Percentiles rank a stretch among this genome's conserved stretches.
Conservation (phyloP, 2,797 vertebrate species). For the Gallinago stenura region DNA sequence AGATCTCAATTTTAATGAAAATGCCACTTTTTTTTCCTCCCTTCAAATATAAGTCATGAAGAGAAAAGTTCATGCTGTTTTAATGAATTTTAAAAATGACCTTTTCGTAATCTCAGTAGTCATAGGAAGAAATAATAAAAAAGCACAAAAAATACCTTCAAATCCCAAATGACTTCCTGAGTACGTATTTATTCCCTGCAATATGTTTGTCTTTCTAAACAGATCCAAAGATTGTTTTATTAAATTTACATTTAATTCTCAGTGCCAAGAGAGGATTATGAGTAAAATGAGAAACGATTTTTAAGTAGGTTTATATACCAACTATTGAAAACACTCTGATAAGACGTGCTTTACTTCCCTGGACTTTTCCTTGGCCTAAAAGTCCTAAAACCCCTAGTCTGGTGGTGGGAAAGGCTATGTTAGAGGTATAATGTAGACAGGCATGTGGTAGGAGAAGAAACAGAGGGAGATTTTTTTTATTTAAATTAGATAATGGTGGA, state of each 20-base stretch:
- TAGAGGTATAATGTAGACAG: background rate
- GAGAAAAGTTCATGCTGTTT: background rate
- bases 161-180: background rate
- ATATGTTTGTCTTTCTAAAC: slow-evolving; percentile 21
- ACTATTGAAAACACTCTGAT: background rate
- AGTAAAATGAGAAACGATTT: slow-evolving; percentile 1
- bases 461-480: background rate
- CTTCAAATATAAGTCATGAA: background rate
- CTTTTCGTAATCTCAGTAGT: background rate
- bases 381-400: background rate
- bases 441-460: background rate
- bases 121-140: background rate
- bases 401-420: background rate
- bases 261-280: background rate
- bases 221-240: background rate
- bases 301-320: background rate
- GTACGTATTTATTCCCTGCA: slow-evolving; percentile 4
- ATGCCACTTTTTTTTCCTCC: background rate
- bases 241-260: slow-evolving; percentile 7
- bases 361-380: background rate
- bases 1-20: slow-evolving; percentile 20
- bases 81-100: slow-evolving; percentile 22
- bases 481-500: slow-evolving; percentile 14
- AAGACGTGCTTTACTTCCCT: background rate
- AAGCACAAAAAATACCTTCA: background rate